A percentile compares a stretch with the other conserved stretches of the same genome.
phyloP scores from a whole-genome alignment of 2,888 invertebrate genomes.

The Perizoma affinitatum region DNA sequence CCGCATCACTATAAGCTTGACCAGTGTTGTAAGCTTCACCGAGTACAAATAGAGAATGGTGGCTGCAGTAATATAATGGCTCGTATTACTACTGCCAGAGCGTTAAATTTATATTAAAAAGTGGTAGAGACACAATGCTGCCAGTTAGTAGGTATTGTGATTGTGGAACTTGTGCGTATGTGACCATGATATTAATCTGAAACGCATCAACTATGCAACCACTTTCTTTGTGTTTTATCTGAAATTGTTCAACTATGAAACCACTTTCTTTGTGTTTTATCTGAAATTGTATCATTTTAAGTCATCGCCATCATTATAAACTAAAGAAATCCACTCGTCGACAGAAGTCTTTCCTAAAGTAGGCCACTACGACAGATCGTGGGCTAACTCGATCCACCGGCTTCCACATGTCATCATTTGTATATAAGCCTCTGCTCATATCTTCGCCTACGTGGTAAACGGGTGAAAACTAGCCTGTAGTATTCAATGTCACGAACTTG shows the following conservation, averaged over 20 bases:
- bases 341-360: no score
- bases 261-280: not conserved
- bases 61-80: constrained; percentile 66
- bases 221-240: not conserved
- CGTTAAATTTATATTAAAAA: constrained; percentile 77
- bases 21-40: constrained; percentile 61
- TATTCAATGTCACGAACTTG: no score
- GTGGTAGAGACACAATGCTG: constrained; percentile 27
- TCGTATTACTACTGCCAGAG: constrained; percentile 51
- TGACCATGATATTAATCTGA: constrained; percentile 8
- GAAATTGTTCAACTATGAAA: no score
- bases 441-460: no score
- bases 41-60: constrained; percentile 74
- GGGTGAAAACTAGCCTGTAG: no score
- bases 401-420: no score
- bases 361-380: no score
- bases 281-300: no score
- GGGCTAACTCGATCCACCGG: no score
- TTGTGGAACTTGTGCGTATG: constrained; percentile 18
- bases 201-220: not conserved
- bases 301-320: no score
- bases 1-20: constrained; percentile 50
- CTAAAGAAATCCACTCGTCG: no score
- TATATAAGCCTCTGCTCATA: no score
- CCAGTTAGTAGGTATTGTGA: constrained; percentile 16